Evolutionary conservation across 2,888 invertebrate species (phyloP).

Genomic region (Gnatocerus cornutus): DNA sequence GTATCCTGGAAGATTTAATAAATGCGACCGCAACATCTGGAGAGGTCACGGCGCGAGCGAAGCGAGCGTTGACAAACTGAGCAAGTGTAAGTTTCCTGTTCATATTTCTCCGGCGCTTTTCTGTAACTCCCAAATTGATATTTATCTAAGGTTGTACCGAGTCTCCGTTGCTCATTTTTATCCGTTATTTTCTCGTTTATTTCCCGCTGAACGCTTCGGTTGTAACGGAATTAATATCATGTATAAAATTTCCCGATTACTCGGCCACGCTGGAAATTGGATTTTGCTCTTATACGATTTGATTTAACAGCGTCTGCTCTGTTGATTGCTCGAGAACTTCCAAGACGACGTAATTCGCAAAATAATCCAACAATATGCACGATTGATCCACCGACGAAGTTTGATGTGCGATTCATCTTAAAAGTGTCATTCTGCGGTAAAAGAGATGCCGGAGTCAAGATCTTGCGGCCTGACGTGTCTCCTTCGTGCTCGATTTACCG

Average conservation of each 20-base stretch:
- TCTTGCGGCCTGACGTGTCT: constrained; percentile 10
- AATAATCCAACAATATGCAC: constrained; percentile 7
- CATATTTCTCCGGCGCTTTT: constrained; percentile 8
- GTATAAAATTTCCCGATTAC: constrained; percentile 38
- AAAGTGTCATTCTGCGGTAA: constrained; percentile 12
- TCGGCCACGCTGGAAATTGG: constrained; percentile 28
- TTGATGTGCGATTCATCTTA: constrained; percentile 16
- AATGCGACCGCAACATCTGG: constrained; percentile 15
- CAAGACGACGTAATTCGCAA: constrained; percentile 13
- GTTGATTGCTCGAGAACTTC: constrained; percentile 7
- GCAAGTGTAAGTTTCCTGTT: background rate
- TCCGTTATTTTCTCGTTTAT: background rate
- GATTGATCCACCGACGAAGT: constrained; percentile 7
- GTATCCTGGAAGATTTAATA: constrained; percentile 13
- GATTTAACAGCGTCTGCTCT: constrained; percentile 12
- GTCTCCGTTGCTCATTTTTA: constrained; percentile 2
- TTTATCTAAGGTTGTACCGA: constrained; percentile 3
- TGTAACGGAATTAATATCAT: constrained; percentile 33
- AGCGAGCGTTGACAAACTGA: too few species aligned
- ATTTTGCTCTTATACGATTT: constrained; percentile 18
- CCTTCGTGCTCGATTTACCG: constrained; percentile 16
- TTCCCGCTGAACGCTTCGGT: background rate
- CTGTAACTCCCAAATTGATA: constrained; percentile 7
- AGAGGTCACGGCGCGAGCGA: too few species aligned
- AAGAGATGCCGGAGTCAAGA: constrained; percentile 12